phyloP scores from a whole-genome alignment of 2,888 invertebrate species.

The Drepanosiphum platanoidis region DNA sequence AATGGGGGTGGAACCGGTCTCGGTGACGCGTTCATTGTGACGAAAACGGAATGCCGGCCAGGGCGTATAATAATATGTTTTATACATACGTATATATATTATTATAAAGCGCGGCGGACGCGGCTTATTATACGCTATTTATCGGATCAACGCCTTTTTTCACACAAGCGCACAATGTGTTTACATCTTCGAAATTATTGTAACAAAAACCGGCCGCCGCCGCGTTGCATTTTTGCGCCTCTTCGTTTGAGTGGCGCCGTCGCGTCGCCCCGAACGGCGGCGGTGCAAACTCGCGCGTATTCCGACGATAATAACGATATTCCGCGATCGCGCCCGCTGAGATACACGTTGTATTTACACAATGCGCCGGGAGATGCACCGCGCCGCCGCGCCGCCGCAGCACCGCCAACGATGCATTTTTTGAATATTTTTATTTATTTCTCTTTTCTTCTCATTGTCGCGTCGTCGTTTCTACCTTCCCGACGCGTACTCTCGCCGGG shows the following conservation, averaged over 20 bases:
- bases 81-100: neutral
- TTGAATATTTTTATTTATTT: neutral
- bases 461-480: neutral
- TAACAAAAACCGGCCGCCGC: slow-evolving; percentile 35
- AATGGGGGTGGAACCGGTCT: neutral
- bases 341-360: slow-evolving; percentile 27
- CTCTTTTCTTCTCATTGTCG: neutral
- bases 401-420: slow-evolving; percentile 39
- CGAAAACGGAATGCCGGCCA: slow-evolving; percentile 17
- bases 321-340: slow-evolving; percentile 49
- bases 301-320: slow-evolving; percentile 22
- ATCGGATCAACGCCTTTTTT: slow-evolving; percentile 50
- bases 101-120: neutral
- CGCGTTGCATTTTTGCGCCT: slow-evolving; percentile 31
- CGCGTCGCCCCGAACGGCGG: slow-evolving; percentile 53
- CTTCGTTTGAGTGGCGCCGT: slow-evolving; percentile 50
- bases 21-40: slow-evolving; percentile 48
- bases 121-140: slow-evolving; percentile 48
- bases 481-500: too few relatives aligned
- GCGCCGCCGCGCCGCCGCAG: neutral
- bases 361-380: slow-evolving; percentile 3
- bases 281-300: slow-evolving; percentile 18
- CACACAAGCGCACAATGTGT: slow-evolving; percentile 38
- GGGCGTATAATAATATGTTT: too few relatives aligned
- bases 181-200: slow-evolving; percentile 49